Evolutionary conservation across 2,113 vertebrate species (phyloP), one percentile per base, ranked within the genome.

Genomic region (Alouatta palliata): DNA sequence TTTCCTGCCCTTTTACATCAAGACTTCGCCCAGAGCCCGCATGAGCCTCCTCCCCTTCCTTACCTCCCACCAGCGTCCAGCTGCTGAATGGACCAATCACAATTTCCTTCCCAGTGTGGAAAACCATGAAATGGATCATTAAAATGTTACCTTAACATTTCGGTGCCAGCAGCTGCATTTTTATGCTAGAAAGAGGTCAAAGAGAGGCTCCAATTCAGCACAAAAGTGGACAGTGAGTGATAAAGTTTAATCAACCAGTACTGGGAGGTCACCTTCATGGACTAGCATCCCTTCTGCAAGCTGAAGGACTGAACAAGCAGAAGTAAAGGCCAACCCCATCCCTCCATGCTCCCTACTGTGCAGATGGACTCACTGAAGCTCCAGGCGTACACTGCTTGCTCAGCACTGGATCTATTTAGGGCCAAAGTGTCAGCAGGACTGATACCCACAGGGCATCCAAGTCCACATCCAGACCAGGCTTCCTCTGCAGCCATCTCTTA

Each of bases 11-110:
- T 47, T 30, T 43, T 16, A 6, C 40, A 52, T 81, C 7, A 8
- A 0, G 47, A 68, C 47, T 19, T 16, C 6, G 25, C 32, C 30
- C 37, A 37, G 86, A 40, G 19, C 19, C 32, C 30, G 7, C 47
- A n/a, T 1, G 8, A 16, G 52, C 4, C 68, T 52, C 56, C 30
- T 64, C 12, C 61, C 16, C 14, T 58, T 21, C n/a, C 14, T 25
- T 8, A 2, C 5, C 32, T 27, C 5, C 73, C 3, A 1, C 43
- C 0, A 0, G 2, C 0, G 0, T 40, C 35, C 82, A 35, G 35
- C 49, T 61, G 49, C 58, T n/a, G 43, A 77, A 66, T 1, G 3
- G 21, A n/a, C 45, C 3, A 0, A 25, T n/a, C 45, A 3, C 61
- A 27, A 25, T 54, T 77, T 66, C 43, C n/a, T 76, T 27, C 47